Evolutionary conservation across 2,888 invertebrate species (phyloP).

Genomic region (Lumbricus terrestris): DNA sequence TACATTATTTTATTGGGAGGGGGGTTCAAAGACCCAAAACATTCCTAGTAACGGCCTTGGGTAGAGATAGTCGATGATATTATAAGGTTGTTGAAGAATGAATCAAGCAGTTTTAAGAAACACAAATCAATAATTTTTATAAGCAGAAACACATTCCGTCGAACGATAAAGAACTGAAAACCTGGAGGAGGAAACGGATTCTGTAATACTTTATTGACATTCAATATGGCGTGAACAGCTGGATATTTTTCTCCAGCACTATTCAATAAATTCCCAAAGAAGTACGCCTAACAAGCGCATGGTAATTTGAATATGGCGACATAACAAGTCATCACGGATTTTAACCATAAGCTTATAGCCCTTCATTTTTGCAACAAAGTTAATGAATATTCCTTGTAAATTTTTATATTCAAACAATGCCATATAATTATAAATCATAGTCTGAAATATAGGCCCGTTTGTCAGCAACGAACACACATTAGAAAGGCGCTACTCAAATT

Average conservation of each 20-base stretch:
- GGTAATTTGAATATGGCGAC: neutral
- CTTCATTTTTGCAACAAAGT: neutral
- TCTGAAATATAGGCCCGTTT: no score
- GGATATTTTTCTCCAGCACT: no score
- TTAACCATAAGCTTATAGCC: neutral
- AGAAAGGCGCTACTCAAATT: neutral
- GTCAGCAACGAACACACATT: neutral
- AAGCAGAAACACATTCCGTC: no score
- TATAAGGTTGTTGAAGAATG: neutral
- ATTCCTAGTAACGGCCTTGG: no score
- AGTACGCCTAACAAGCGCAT: no score
- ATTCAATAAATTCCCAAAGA: no score
- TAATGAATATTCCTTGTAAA: neutral
- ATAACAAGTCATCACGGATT: neutral
- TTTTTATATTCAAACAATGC: neutral
- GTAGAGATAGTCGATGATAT: neutral
- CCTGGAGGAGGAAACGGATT: no score
- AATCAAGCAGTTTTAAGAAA: neutral
- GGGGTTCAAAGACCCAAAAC: no score
- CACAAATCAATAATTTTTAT: neutral
- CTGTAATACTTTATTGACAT: neutral
- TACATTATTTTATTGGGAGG: no score
- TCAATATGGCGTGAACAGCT: no score
- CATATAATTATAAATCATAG: no score
- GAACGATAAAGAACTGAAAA: no score